phyloP scores from a whole-genome alignment of 2,888 invertebrate genomes.

The Conus canariensis region DNA sequence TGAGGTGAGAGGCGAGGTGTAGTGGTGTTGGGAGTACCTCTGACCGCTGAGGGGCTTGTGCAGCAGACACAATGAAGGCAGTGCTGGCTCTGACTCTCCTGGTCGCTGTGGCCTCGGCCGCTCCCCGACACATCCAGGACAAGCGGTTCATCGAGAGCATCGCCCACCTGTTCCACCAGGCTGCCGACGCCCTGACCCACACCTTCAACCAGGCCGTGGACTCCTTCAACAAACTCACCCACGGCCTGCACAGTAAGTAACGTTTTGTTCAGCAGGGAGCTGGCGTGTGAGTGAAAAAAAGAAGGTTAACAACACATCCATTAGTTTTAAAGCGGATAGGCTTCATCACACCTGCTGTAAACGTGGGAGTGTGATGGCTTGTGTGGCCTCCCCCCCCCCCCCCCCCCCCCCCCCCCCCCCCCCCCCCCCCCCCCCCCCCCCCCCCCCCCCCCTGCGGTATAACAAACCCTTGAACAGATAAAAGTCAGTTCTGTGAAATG shows the following conservation, averaged over 20 bases:
- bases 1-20: too few relatives aligned
- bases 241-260: background rate
- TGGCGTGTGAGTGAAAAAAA: background rate
- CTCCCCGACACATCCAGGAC: background rate
- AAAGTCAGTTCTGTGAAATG: too few relatives aligned
- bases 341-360: background rate
- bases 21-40: too few relatives aligned
- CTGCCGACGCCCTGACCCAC: slow-evolving; percentile 32
- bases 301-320: too few relatives aligned
- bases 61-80: slow-evolving; percentile 28
- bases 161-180: slow-evolving; percentile 39
- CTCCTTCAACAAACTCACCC: slow-evolving; percentile 19
- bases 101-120: slow-evolving; percentile 33
- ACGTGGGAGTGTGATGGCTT: too few relatives aligned
- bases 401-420: background rate
- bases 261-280: background rate
- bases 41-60: too few relatives aligned
- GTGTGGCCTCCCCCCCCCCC: background rate
- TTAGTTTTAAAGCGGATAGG: background rate
- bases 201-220: slow-evolving; percentile 40
- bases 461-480: too few relatives aligned
- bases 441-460: too few relatives aligned
- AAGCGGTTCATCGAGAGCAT: slow-evolving; percentile 42
- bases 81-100: slow-evolving; percentile 27
- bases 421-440: too few relatives aligned